Evolutionary conservation across 2,797 vertebrate species (phyloP), one percentile per base, ranked within the genome.

Genomic region (Argentina silus): DNA sequence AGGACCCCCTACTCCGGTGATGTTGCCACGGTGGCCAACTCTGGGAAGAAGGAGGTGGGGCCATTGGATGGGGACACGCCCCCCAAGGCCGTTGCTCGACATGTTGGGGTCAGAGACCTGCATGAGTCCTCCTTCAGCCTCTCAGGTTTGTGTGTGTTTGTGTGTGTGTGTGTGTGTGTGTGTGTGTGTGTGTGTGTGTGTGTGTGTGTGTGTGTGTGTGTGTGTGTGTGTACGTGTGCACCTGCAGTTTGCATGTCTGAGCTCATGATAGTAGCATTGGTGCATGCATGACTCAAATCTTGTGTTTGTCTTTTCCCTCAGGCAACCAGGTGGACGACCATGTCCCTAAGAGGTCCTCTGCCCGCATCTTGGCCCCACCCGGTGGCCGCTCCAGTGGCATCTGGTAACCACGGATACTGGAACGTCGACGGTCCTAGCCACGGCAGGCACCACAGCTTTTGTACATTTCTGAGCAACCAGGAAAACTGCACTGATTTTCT

Each of bases 51-150:
- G 87, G 96, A 98, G 76, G 82, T 89, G 2, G 94, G 94, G 36
- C 93, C 93, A 2, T 86, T 92, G 0, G 93, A 97, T 17, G 92
- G 95, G 66, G 96, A 98, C 87, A 96, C 96, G 5, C 94, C 94
- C 9, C 95, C 94, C 0, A 94, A 97, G 11, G 95, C 96, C 0
- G 93, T 92, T 79, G 98, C 97, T 56, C 93, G 97, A 59, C 97
- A 99, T 0, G 96, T 36, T 36, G 97, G 21, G 97, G 96, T 81
- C 69, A 93, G 97, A 88, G 97, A 99, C 90, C 96, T 98, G 57
- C 97, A 99, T 0, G 97, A 95, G 89, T 99, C 97, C 91, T 93
- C 96, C 92, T 99, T 99, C 93, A 98, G 96, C 88, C 93, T 99
- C 64, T 98, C 97, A 19, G 19, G 15, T 19, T 14, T 36, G 27